A percentile compares a stretch with the other conserved stretches of the same genome.
phyloP scores from a whole-genome alignment of 1,140 invertebrate genomes.

The Microvelia longipes region DNA sequence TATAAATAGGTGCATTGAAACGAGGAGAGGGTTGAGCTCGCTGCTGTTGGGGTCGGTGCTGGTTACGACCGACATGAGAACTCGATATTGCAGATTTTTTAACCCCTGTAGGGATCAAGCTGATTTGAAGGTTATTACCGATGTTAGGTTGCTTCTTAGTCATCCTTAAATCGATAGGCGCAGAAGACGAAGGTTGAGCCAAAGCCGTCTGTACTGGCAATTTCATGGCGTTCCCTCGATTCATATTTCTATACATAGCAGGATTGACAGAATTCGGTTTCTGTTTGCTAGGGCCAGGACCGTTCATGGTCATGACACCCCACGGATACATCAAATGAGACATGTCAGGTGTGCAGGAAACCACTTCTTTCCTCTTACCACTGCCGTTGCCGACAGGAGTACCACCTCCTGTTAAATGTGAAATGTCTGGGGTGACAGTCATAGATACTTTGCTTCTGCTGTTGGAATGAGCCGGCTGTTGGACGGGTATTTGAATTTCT shows the following conservation, averaged over 20 bases:
- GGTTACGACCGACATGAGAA: background rate
- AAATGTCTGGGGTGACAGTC: slow-evolving; percentile 37
- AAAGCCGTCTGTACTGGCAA: slow-evolving; percentile 25
- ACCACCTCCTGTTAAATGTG: slow-evolving; percentile 25
- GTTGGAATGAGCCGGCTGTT: background rate
- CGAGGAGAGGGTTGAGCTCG: slow-evolving; percentile 20
- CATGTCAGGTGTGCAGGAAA: slow-evolving; percentile 38
- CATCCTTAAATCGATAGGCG: slow-evolving; percentile 22
- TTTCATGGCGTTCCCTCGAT: slow-evolving; percentile 11
- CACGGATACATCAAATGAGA: slow-evolving; percentile 33
- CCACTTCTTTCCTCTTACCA: slow-evolving; percentile 27
- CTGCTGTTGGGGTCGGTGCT: background rate
- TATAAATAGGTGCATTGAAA: slow-evolving; percentile 31
- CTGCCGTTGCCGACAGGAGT: background rate
- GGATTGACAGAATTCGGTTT: slow-evolving; percentile 8
- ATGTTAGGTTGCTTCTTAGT: slow-evolving; percentile 28
- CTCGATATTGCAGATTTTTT: background rate
- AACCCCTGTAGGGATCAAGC: slow-evolving; percentile 31
- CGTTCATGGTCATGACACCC: background rate
- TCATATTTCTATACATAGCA: slow-evolving; percentile 9
- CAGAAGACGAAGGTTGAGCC: slow-evolving; percentile 22
- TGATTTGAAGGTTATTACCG: slow-evolving; percentile 43
- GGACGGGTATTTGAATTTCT: too few relatives aligned
- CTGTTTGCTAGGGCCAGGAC: slow-evolving; percentile 1
- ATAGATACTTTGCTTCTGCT: slow-evolving; percentile 30